A percentile compares a stretch with the other conserved stretches of the same genome.
Conservation (phyloP, 2,797 vertebrate genomes). For the Naso thynnoides region DNA sequence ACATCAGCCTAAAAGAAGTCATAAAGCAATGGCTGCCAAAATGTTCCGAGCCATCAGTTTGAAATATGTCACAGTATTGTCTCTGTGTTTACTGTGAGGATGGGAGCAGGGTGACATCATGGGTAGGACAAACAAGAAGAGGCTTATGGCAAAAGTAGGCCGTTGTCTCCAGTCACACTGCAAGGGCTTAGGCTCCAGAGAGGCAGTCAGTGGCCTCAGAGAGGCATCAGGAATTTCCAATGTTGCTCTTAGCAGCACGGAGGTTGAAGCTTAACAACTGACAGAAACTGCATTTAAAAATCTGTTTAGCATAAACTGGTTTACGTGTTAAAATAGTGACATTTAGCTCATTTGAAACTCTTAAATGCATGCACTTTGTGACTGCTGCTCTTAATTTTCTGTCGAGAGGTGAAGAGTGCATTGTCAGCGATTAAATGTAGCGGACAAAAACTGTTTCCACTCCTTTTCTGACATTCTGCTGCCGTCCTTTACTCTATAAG, state of each 20-base stretch:
- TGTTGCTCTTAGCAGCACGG: neutral
- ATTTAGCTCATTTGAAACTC: neutral
- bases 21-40: neutral
- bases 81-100: conserved; percentile 3
- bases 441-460: neutral
- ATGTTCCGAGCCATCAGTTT: neutral
- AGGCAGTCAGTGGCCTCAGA: conserved; percentile 37
- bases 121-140: conserved; percentile 37
- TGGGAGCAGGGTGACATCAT: conserved; percentile 29
- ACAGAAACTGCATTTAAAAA: neutral
- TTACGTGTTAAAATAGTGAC: neutral
- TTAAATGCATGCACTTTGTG: neutral
- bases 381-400: too few species aligned
- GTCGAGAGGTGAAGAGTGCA: neutral
- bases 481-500: neutral
- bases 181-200: conserved; percentile 40
- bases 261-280: neutral
- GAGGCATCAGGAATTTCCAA: neutral
- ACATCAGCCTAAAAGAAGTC: neutral
- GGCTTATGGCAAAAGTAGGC: conserved; percentile 56
- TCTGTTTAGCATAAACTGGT: neutral
- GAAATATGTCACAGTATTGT: neutral
- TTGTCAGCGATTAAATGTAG: neutral
- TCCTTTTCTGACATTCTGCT: neutral
- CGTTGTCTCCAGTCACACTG: conserved; percentile 40